phyloP scores from a whole-genome alignment of 64 coral and sea anemone species.

The Platygyra sinensis region DNA sequence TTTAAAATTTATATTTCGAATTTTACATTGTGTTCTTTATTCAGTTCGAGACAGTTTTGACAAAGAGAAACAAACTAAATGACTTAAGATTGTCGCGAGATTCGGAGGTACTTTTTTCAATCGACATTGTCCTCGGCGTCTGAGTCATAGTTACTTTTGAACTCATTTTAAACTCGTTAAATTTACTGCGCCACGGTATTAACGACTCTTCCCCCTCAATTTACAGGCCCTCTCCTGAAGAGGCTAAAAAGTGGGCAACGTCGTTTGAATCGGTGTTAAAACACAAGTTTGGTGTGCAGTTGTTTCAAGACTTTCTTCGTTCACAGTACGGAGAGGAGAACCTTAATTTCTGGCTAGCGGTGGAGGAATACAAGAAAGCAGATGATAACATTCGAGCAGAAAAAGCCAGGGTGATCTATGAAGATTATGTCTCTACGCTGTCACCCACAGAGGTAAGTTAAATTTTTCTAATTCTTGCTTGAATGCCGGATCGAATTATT shows the following conservation, averaged over 20 bases:
- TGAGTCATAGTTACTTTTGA: no score
- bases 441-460: conserved; percentile 92
- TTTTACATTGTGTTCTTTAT: no score
- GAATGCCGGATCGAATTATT: no score
- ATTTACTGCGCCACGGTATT: neutral
- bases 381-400: conserved; percentile 37
- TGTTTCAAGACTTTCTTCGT: conserved; percentile 94
- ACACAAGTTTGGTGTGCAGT: conserved; percentile 81
- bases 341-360: conserved; percentile 95
- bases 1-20: no score
- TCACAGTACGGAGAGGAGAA: conserved; percentile 95
- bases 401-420: conserved; percentile 85
- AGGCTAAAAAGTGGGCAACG: conserved; percentile 78
- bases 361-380: conserved; percentile 85
- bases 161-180: neutral
- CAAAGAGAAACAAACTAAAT: no score
- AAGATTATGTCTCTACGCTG: conserved; percentile 94
- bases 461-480: no score
- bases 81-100: no score
- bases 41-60: no score
- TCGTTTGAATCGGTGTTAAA: conserved; percentile 75
- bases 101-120: no score
- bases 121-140: no score
- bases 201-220: neutral
- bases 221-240: conserved; percentile 81